Evolutionary conservation across 64 coral and sea anemone genomes (phyloP).

Genomic region (Montipora capricornis): DNA sequence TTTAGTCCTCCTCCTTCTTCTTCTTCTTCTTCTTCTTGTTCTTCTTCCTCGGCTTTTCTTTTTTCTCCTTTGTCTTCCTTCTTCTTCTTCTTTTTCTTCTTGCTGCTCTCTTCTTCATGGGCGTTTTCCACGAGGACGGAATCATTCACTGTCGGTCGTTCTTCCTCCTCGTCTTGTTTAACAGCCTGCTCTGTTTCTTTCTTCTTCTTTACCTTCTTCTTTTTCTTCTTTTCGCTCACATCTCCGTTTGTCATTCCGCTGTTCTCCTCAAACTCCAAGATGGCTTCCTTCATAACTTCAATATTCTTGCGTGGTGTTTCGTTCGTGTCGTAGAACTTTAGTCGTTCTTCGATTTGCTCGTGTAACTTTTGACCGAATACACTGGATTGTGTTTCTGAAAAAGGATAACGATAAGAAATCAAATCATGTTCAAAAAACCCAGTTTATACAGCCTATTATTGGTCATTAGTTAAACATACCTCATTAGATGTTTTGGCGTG

Average conservation of each 20-base stretch:
- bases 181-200: conserved; percentile 20
- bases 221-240: conserved; percentile 75
- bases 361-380: conserved; percentile 94
- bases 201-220: conserved; percentile 86
- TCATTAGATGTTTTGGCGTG: no score
- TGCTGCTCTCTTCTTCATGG: conserved; percentile 4
- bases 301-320: conserved; percentile 93
- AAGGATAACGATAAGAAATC: not conserved
- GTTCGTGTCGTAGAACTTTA: conserved; percentile 96
- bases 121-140: conserved; percentile 28
- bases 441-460: not conserved
- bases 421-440: not conserved
- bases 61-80: conserved; percentile 69
- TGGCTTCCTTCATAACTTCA: conserved; percentile 99
- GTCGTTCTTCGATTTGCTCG: conserved; percentile 91
- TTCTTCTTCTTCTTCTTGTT: not conserved
- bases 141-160: conserved; percentile 17
- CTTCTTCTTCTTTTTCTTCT: not conserved
- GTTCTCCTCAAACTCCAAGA: conserved; percentile 70
- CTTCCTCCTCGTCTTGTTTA: conserved; percentile 12
- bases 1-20: conserved; percentile 50
- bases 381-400: conserved; percentile 80
- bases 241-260: conserved; percentile 14
- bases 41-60: conserved; percentile 45
- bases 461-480: no score